A percentile compares a stretch with the other conserved stretches of the same genome.
These are phyloP conservation scores for Calidris pugnax DNA, from an alignment of 2,113 vertebrate species.

Conservation along the genomic window DNA sequence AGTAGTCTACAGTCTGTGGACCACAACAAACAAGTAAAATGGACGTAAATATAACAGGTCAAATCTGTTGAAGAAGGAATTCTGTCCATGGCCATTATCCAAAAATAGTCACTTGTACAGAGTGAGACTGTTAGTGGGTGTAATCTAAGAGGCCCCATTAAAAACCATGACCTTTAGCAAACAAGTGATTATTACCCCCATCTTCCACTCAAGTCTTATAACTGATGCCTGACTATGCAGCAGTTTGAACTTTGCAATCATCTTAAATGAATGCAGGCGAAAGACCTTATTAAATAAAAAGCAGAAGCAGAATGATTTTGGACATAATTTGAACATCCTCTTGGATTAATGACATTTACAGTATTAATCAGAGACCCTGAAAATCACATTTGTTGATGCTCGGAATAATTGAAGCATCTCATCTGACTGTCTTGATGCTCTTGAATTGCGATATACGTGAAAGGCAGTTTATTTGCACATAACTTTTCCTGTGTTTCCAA, in stretches of 20 bases:
- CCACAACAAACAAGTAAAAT: background rate
- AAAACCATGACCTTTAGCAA: conserved; percentile 29
- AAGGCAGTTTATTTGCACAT: background rate
- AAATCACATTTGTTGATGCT: background rate
- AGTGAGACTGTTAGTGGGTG: background rate
- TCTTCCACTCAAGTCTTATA: background rate
- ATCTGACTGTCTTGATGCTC: background rate
- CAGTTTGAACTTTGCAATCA: conserved; percentile 20
- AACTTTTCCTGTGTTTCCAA: background rate
- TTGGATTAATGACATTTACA: background rate
- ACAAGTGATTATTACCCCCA: background rate
- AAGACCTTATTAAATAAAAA: conserved; percentile 24
- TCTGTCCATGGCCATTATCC: background rate
- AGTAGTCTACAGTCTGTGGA: background rate
- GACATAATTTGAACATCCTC: background rate
- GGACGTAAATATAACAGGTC: background rate
- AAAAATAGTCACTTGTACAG: background rate
- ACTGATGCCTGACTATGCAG: background rate
- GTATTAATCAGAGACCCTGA: background rate
- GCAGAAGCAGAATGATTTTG: background rate
- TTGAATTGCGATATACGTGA: background rate
- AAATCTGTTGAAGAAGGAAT: background rate
- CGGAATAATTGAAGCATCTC: background rate
- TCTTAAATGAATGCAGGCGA: background rate
- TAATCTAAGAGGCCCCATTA: conserved; percentile 8